Percentiles rank a stretch among this genome's conserved stretches.
Evolutionary conservation across 2,113 vertebrate genomes (phyloP).

Genomic region (Sylvilagus bachmani): DNA sequence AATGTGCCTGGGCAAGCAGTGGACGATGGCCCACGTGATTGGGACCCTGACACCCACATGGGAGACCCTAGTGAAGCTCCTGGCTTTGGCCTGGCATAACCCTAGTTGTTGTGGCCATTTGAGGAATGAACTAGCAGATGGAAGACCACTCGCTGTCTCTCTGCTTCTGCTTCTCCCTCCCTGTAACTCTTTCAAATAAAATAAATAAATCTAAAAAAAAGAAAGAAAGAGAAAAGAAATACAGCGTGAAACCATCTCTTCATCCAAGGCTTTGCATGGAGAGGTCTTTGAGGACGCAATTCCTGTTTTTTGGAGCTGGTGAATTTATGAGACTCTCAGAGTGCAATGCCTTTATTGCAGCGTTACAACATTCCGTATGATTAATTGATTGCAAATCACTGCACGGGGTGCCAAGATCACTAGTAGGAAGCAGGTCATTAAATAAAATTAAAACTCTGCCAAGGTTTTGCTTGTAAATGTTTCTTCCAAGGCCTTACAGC

Average conservation of each 20-base stretch:
- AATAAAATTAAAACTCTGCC: conserved; percentile 79
- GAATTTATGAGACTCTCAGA: conserved; percentile 61
- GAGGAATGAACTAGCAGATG: too few relatives aligned
- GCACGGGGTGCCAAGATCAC: conserved; percentile 71
- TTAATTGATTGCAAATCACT: conserved; percentile 79
- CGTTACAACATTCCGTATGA: conserved; percentile 57
- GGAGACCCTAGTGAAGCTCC: too few relatives aligned
- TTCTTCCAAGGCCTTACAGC: conserved; percentile 67
- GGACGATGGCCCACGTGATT: too few relatives aligned
- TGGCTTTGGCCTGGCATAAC: too few relatives aligned
- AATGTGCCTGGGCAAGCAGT: too few relatives aligned
- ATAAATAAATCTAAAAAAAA: too few relatives aligned
- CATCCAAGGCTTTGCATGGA: background rate
- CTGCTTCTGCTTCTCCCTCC: too few relatives aligned
- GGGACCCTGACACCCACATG: too few relatives aligned
- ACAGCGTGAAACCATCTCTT: conserved; percentile 34
- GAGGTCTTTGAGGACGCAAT: background rate
- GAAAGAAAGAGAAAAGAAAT: background rate
- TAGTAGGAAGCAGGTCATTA: conserved; percentile 81
- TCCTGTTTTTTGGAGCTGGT: conserved; percentile 49
- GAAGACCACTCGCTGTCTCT: too few relatives aligned
- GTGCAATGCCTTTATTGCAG: background rate
- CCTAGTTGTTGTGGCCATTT: too few relatives aligned
- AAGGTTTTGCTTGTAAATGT: conserved; percentile 75
- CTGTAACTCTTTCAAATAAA: too few relatives aligned